Conservation (phyloP, 1,140 invertebrate genomes). For the Parapsyche elsis region DNA sequence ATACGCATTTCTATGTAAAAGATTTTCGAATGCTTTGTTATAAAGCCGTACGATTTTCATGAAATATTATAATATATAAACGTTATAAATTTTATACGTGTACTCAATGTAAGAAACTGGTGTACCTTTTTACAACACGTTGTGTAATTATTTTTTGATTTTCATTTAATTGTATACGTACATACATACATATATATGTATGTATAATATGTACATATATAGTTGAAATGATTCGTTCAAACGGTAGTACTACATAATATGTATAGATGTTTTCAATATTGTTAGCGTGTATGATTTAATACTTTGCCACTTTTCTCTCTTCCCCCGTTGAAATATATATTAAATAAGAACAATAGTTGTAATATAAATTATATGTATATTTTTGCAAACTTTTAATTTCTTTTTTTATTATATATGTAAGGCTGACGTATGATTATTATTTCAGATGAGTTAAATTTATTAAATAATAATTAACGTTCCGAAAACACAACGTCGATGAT, state of each 20-base stretch:
- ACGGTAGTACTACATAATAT: background rate
- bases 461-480: no score
- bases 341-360: no score
- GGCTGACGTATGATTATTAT: no score
- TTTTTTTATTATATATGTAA: no score
- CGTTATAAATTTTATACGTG: background rate
- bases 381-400: no score
- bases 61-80: background rate
- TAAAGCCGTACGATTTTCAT: constrained; percentile 13
- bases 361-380: no score
- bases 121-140: background rate
- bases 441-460: no score
- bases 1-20: constrained; percentile 16
- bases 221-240: constrained; percentile 2
- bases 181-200: background rate
- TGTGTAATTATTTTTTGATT: no score
- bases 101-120: constrained; percentile 1
- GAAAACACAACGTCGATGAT: no score
- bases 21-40: constrained; percentile 12
- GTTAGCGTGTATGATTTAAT: background rate
- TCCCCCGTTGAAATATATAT: no score
- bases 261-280: background rate
- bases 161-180: no score
- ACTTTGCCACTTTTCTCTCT: background rate
- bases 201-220: background rate